Conservation (phyloP, 2,113 vertebrate genomes). For the Columba livia region DNA sequence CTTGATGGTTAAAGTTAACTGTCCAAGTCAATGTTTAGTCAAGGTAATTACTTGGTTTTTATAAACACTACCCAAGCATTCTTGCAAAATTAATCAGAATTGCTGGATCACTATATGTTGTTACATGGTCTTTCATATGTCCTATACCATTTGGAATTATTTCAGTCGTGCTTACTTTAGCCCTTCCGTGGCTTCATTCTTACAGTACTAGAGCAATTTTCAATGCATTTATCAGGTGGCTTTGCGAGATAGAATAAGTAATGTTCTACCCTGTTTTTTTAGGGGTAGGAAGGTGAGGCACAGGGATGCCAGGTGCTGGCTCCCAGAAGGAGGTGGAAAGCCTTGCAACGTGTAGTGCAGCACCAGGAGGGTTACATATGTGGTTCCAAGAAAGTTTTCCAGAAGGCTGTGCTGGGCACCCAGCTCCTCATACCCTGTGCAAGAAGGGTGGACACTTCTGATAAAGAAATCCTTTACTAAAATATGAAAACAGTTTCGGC, state of each 20-base stretch:
- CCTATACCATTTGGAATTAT: not conserved
- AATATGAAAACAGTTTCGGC: not conserved
- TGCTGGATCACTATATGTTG: not conserved
- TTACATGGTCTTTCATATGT: not conserved
- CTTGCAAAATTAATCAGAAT: slow-evolving; percentile 49
- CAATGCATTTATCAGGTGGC: not conserved
- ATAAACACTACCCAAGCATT: slow-evolving; percentile 28
- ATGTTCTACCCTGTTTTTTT: not conserved
- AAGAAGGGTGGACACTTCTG: not conserved
- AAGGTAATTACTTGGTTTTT: slow-evolving; percentile 63
- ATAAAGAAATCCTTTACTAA: not conserved
- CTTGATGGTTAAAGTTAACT: slow-evolving; percentile 51
- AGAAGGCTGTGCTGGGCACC: not conserved
- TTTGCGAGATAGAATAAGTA: not conserved
- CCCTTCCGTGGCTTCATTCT: not conserved
- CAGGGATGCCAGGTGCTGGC: not conserved
- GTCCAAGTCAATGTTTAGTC: slow-evolving; percentile 57
- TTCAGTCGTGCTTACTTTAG: not conserved
- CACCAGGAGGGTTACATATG: fast-evolving
- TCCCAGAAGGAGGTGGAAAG: not conserved
- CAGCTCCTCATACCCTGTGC: not conserved
- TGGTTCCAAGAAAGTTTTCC: not conserved
- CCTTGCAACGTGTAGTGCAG: not conserved
- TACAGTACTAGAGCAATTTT: not conserved
- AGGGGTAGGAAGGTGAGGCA: not conserved